Percentiles rank a stretch among this genome's conserved stretches.
phyloP scores from a whole-genome alignment of 2,888 invertebrate genomes.

The Chymomyza fuscimana region DNA sequence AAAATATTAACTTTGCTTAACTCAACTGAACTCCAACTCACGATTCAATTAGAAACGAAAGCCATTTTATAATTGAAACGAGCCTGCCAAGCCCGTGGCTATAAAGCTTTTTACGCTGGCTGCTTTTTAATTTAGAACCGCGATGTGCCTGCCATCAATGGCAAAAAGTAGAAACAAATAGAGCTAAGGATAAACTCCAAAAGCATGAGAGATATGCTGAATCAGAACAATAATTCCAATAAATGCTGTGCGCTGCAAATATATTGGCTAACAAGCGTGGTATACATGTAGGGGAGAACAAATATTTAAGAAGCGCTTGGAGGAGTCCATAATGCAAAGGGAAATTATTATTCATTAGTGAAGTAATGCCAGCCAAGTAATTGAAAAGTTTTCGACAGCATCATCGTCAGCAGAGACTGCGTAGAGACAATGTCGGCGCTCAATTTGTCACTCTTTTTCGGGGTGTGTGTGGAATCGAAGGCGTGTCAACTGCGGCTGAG shows the following conservation, averaged over 20 bases:
- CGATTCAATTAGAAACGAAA: slow-evolving; percentile 74
- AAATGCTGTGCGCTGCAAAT: background rate
- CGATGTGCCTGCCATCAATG: background rate
- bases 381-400: slow-evolving; percentile 56
- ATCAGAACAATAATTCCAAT: slow-evolving; percentile 3
- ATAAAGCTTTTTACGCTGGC: background rate
- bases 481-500: slow-evolving; percentile 20
- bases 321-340: background rate
- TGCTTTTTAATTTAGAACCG: slow-evolving; percentile 6
- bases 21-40: slow-evolving; percentile 55
- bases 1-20: slow-evolving; percentile 68
- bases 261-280: background rate
- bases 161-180: background rate
- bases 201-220: background rate
- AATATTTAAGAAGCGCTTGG: background rate
- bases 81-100: slow-evolving; percentile 32
- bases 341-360: slow-evolving; percentile 34
- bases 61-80: slow-evolving; percentile 76
- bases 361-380: slow-evolving; percentile 31
- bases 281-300: background rate
- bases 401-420: slow-evolving; percentile 17
- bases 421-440: slow-evolving; percentile 48
- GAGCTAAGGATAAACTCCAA: background rate
- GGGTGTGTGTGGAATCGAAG: slow-evolving; percentile 22
- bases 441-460: slow-evolving; percentile 65